Percentiles rank a stretch among this genome's conserved stretches.
phyloP scores from a whole-genome alignment of 1,140 invertebrate species.

The Drosophila lacteicornis region DNA sequence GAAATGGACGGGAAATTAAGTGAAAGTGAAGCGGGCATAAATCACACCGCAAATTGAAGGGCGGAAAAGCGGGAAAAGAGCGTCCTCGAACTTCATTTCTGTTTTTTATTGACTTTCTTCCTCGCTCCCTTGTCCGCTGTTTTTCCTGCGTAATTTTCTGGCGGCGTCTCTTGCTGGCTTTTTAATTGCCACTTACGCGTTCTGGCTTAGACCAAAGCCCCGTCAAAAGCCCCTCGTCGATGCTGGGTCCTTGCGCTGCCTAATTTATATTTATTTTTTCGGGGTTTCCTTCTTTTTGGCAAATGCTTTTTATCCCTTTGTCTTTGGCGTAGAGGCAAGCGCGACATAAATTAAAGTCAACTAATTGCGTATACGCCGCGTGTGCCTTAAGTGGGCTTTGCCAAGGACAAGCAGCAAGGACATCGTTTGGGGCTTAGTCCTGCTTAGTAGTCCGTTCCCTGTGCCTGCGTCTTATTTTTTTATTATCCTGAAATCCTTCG shows the following conservation, averaged over 20 bases:
- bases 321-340: slow-evolving; percentile 42
- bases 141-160: slow-evolving; percentile 17
- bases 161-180: slow-evolving; percentile 49
- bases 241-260: slow-evolving; percentile 35
- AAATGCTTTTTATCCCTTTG: slow-evolving; percentile 77
- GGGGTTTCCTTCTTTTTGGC: slow-evolving; percentile 12
- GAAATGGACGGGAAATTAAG: slow-evolving; percentile 43
- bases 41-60: slow-evolving; percentile 34
- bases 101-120: slow-evolving; percentile 20
- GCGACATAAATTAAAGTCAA: slow-evolving; percentile 61
- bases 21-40: slow-evolving; percentile 43
- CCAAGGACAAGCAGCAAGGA: slow-evolving; percentile 41
- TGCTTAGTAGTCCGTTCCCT: slow-evolving; percentile 12
- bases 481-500: slow-evolving; percentile 64
- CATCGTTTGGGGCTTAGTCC: slow-evolving; percentile 22
- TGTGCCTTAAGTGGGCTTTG: slow-evolving; percentile 73
- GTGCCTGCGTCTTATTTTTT: slow-evolving; percentile 39
- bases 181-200: slow-evolving; percentile 77
- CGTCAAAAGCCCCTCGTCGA: slow-evolving; percentile 30
- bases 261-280: slow-evolving; percentile 60
- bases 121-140: not conserved
- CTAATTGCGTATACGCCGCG: slow-evolving; percentile 80
- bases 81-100: slow-evolving; percentile 33
- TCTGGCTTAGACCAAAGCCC: slow-evolving; percentile 59
- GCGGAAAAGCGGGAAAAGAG: not conserved